Base-by-base conservation (phyloP, 2,797 vertebrate species). In the Novumbra hubbsi region DNA sequence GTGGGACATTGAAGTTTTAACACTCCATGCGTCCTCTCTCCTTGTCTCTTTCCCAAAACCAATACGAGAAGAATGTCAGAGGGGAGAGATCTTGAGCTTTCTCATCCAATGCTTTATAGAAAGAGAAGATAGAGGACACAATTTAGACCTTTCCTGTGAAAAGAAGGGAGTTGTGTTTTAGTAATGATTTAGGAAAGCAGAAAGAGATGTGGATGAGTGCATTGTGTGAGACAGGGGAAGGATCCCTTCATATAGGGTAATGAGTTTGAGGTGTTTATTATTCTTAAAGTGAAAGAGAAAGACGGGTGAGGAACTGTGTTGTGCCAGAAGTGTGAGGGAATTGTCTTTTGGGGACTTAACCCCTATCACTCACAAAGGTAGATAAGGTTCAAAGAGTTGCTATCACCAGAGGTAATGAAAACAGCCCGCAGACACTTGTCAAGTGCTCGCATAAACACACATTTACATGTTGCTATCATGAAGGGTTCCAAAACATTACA, bases 351-450 rank as follows among this genome's bases (percentile, higher is more conserved):
- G 45, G 45, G 72, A 32, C 12, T 67, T 2, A 2, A 28, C 74
- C 78, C 57, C 14, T 52, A 83, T 80, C 72, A 74, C 66, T 74
- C 66, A 72, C n/a, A 12, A 15, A 24, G 5, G 64, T 27, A 76
- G 82, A 81, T 81, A 80, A 76, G 69, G 71, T 84, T 81, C 65
- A 84, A 79, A 84, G 71, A 24, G 12, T 15, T 76, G 32, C 72
- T 73, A 78, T 80, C 72, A 74, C 41, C 30, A 62, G 17, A 74
- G 52, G 55, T 60, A 76, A 48, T 27, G 68, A 75, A 80, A 77
- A 76, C 74, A 78, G 65, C 75, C 71, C 28, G 30, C 70, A 77
- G 21, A 30, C 63, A 45, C 34, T 68, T 14, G 41, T 45, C 9
- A 45, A 45, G 41, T 28, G 45, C 28, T 72, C 5, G 28, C 5